A percentile compares a stretch with the other conserved stretches of the same genome.
Evolutionary conservation across 2,113 vertebrate species (phyloP).

Genomic region (Octodon degus): DNA sequence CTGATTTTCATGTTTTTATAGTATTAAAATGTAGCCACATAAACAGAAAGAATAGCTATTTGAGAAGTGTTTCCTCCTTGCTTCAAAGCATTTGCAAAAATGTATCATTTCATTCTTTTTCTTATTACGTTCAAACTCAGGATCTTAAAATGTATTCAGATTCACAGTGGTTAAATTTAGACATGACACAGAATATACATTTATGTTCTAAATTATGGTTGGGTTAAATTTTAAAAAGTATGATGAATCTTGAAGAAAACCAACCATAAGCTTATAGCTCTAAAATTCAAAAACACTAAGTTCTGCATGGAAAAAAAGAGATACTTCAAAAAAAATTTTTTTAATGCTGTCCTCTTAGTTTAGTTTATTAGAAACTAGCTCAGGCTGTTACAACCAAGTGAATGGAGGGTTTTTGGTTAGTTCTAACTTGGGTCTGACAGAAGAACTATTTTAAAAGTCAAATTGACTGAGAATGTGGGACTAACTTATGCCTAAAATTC

Average conservation of each 20-base stretch:
- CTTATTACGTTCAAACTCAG: background rate
- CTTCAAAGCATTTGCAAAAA: background rate
- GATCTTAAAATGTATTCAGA: conserved; percentile 15
- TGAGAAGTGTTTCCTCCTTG: background rate
- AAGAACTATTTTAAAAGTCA: background rate
- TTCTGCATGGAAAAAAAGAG: background rate
- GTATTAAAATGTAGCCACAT: background rate
- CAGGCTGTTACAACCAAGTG: background rate
- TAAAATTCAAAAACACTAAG: conserved; percentile 25
- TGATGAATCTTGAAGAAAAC: background rate
- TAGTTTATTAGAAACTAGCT: background rate
- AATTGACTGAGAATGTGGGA: background rate
- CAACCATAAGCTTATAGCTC: background rate
- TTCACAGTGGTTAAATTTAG: background rate
- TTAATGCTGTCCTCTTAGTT: background rate
- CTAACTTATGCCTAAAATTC: background rate
- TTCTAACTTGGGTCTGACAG: background rate
- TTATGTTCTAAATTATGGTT: background rate
- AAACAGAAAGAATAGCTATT: background rate
- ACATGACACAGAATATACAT: background rate
- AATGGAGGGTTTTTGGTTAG: background rate
- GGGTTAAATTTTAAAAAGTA: background rate
- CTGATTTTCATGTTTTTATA: background rate
- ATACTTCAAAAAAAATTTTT: background rate
- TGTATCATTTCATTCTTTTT: background rate